Conservation (phyloP, 2,113 vertebrate species). For the Bubo blakistoni region DNA sequence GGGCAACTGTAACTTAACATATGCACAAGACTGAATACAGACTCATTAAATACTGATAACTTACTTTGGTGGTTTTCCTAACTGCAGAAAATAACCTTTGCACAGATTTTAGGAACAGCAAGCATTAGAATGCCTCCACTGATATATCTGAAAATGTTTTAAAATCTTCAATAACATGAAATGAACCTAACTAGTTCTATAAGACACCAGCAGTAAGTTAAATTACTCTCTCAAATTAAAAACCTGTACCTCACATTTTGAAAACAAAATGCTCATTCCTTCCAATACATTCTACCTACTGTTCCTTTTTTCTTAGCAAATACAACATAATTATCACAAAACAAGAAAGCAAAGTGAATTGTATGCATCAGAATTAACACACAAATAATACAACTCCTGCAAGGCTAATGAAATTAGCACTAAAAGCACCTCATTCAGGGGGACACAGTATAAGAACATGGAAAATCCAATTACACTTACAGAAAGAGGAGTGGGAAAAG, state of each 20-base stretch:
- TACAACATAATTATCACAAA: neutral
- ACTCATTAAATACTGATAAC: neutral
- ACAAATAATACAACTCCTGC: neutral
- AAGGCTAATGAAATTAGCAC: neutral
- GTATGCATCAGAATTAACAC: neutral
- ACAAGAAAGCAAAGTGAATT: neutral
- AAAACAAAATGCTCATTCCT: neutral
- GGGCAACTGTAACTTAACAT: neutral
- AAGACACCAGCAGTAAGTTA: neutral
- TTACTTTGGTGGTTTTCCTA: neutral
- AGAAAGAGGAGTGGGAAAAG: neutral
- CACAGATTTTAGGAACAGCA: neutral
- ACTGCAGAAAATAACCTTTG: neutral
- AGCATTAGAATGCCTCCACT: slow-evolving; percentile 40
- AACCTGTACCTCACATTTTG: neutral
- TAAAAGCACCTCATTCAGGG: neutral
- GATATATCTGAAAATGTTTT: slow-evolving; percentile 5
- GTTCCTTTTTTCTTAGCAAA: neutral
- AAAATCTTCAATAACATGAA: neutral
- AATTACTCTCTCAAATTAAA: neutral
- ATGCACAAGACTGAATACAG: neutral
- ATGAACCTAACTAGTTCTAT: neutral
- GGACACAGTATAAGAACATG: neutral
- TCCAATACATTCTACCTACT: neutral
- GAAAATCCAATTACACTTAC: neutral